These are phyloP conservation scores for Eumacrocentrus americanus DNA, from an alignment of 2,888 invertebrate genomes.

Conservation along the genomic window DNA sequence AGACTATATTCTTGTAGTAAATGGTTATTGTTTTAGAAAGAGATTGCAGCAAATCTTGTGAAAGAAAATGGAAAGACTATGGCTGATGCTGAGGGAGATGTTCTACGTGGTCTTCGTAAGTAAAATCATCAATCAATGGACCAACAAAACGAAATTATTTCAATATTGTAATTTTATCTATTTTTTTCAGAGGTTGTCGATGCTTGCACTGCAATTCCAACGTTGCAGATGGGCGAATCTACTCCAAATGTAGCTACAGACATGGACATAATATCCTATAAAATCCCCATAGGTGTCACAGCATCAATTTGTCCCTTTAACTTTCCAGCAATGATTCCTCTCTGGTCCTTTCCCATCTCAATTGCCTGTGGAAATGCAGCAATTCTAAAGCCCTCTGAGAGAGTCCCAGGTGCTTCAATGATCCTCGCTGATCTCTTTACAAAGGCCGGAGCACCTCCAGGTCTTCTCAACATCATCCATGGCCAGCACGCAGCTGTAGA, in stretches of 20 bases:
- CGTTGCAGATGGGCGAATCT: slow-evolving; percentile 91
- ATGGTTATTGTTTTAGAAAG: slow-evolving; percentile 65
- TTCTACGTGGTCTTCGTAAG: slow-evolving; percentile 94
- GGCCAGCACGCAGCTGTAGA: slow-evolving; percentile 94
- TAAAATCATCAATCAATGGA: slow-evolving; percentile 46
- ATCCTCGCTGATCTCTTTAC: slow-evolving; percentile 90
- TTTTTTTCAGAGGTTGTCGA: slow-evolving; percentile 87
- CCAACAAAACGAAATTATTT: neutral
- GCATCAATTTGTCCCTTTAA: slow-evolving; percentile 98
- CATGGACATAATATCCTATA: slow-evolving; percentile 95
- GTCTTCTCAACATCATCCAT: slow-evolving; percentile 95
- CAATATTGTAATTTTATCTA: neutral
- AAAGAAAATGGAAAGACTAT: slow-evolving; percentile 97
- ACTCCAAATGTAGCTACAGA: slow-evolving; percentile 87
- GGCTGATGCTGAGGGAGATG: slow-evolving; percentile 97
- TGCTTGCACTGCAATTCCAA: slow-evolving; percentile 92
- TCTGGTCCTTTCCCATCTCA: slow-evolving; percentile 92
- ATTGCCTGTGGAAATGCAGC: slow-evolving; percentile 94
- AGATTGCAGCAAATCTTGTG: slow-evolving; percentile 90
- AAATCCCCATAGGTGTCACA: slow-evolving; percentile 90
- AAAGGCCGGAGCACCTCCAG: slow-evolving; percentile 95
- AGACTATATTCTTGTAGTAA: neutral
- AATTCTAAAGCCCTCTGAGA: slow-evolving; percentile 94
- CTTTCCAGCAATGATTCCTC: slow-evolving; percentile 99
- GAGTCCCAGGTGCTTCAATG: slow-evolving; percentile 97